Percentiles rank a stretch among this genome's conserved stretches.
These are phyloP conservation scores for Caenorhabditis angaria DNA, from an alignment of 2,888 invertebrate genomes.

Conservation along the genomic window DNA sequence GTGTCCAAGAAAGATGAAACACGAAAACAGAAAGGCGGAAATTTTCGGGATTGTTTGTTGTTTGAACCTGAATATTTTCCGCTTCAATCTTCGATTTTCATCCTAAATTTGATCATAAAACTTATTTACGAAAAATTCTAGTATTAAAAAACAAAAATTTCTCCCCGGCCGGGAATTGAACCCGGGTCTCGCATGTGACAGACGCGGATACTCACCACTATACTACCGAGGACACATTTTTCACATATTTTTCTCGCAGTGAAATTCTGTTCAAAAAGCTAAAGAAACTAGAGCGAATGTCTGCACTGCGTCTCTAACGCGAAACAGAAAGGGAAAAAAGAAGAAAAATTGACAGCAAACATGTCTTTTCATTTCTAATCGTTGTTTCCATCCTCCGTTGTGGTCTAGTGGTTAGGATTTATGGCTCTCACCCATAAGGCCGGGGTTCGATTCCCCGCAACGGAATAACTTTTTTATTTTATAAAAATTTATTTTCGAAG, in stretches of 20 bases:
- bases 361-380: neutral
- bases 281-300: too few species aligned
- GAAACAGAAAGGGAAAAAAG: neutral
- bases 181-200: slow-evolving; percentile 60
- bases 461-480: slow-evolving; percentile 24
- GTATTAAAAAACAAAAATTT: slow-evolving; percentile 35
- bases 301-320: neutral
- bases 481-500: neutral
- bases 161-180: slow-evolving; percentile 61
- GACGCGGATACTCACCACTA: slow-evolving; percentile 60
- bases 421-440: slow-evolving; percentile 33
- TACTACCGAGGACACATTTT: slow-evolving; percentile 34
- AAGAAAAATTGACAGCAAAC: neutral
- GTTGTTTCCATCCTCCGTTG: neutral
- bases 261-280: too few species aligned
- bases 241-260: neutral
- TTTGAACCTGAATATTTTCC: too few species aligned
- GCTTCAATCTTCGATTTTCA: too few species aligned
- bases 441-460: slow-evolving; percentile 54
- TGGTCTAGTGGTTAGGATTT: slow-evolving; percentile 15
- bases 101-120: too few species aligned
- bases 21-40: too few species aligned
- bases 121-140: too few species aligned
- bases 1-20: too few species aligned
- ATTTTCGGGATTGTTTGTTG: too few species aligned